phyloP scores from a whole-genome alignment of 2,113 vertebrate species.

The Thomomys bottae region DNA sequence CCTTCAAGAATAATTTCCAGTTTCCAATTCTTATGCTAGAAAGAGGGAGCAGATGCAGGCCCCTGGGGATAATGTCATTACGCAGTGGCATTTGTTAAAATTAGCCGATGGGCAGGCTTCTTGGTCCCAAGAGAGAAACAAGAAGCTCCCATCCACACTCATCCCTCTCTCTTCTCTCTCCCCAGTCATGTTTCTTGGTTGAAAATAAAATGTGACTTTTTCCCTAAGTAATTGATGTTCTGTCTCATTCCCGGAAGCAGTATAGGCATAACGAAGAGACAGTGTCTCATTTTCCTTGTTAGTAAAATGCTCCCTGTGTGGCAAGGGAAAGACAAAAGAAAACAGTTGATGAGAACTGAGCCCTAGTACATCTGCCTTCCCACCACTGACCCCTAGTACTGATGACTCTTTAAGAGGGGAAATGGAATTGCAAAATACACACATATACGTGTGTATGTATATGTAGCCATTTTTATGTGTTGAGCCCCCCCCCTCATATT shows the following conservation, averaged over 20 bases:
- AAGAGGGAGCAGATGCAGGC: conserved; percentile 37
- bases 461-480: not conserved
- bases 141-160: conserved; percentile 60
- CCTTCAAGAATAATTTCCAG: not conserved
- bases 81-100: conserved; percentile 68
- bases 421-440: not conserved
- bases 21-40: conserved; percentile 58
- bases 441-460: too few species aligned
- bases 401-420: not conserved
- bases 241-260: conserved; percentile 74
- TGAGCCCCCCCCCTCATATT: not conserved
- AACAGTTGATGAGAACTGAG: not conserved
- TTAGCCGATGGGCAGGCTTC: conserved; percentile 55
- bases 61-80: conserved; percentile 44
- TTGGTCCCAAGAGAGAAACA: conserved; percentile 11
- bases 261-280: conserved; percentile 74
- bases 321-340: conserved; percentile 68
- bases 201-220: conserved; percentile 85
- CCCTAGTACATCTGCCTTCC: not conserved
- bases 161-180: not conserved
- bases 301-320: conserved; percentile 79
- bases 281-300: conserved; percentile 77
- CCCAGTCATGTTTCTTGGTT: conserved; percentile 66
- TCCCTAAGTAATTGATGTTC: conserved; percentile 81
- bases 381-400: not conserved